These are phyloP conservation scores for Calephelis perditalis DNA, from an alignment of 2,888 invertebrate species.

Conservation along the genomic window DNA sequence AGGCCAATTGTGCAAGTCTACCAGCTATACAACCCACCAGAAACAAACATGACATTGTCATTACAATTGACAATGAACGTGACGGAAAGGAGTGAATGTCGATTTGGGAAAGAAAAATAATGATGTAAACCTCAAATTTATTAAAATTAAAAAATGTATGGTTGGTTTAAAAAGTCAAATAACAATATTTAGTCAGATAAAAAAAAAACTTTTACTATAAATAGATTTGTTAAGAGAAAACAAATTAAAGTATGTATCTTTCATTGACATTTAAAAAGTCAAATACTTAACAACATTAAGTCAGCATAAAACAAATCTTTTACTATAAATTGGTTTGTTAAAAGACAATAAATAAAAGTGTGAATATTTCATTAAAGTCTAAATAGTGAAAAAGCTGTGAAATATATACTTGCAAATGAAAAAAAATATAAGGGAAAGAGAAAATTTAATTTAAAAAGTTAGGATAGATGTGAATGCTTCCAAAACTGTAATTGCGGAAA, in stretches of 20 bases:
- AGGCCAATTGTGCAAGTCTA: no score
- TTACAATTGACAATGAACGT: no score
- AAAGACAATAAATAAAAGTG: constrained; percentile 34
- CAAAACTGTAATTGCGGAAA: constrained; percentile 33
- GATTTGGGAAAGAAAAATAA: constrained; percentile 23
- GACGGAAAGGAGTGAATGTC: constrained; percentile 40
- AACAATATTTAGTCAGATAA: no score
- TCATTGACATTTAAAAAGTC: not conserved
- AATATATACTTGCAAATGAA: constrained; percentile 12
- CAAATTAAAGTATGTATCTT: no score
- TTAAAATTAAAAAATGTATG: not conserved
- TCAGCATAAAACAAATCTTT: constrained; percentile 21
- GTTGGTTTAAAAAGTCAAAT: no score
- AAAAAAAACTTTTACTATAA: no score
- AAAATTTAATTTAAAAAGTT: constrained; percentile 18
- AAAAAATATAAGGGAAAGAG: constrained; percentile 4
- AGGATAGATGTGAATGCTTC: constrained; percentile 23
- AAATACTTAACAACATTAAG: constrained; percentile 8
- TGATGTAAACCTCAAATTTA: constrained; percentile 20
- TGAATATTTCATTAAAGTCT: constrained; percentile 20
- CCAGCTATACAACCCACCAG: no score
- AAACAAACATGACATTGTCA: no score
- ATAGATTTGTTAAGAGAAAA: no score
- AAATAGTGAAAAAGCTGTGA: constrained; percentile 27
- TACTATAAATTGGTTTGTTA: constrained; percentile 21